Percentiles rank a stretch among this genome's conserved stretches.
Evolutionary conservation across 1,140 invertebrate genomes (phyloP).

Genomic region (Drosophila ironensis): DNA sequence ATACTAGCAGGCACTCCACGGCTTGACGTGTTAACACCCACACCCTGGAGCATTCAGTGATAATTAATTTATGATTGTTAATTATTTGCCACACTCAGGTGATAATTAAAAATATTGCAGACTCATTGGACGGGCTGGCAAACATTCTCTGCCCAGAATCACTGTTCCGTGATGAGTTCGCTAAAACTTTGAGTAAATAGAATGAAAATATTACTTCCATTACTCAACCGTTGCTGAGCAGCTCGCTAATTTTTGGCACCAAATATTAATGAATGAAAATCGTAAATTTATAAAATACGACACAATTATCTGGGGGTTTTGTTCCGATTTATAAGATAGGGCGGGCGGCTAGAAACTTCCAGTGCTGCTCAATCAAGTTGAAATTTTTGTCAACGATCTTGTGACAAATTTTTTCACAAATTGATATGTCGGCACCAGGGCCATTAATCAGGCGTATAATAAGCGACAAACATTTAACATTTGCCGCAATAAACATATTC

Average conservation of each 20-base stretch:
- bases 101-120: conserved; percentile 51
- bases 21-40: conserved; percentile 28
- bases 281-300: background rate
- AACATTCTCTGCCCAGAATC: background rate
- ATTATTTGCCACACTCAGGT: conserved; percentile 25
- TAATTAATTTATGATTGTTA: conserved; percentile 38
- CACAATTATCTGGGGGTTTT: no score
- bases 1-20: conserved; percentile 11
- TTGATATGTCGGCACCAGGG: conserved; percentile 28
- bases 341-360: no score
- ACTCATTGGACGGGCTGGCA: conserved; percentile 6
- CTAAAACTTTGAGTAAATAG: conserved; percentile 4
- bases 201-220: background rate
- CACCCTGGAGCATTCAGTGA: conserved; percentile 13
- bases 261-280: background rate
- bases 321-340: no score
- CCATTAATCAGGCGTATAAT: conserved; percentile 45
- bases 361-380: background rate
- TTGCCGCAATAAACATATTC: conserved; percentile 26
- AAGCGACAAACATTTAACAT: conserved; percentile 43
- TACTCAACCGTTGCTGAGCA: background rate
- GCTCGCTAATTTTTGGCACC: conserved; percentile 1
- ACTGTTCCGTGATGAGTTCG: background rate
- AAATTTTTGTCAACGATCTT: background rate
- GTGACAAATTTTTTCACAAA: conserved; percentile 4